A percentile compares a stretch with the other conserved stretches of the same genome.
These are phyloP conservation scores for Aradophagus sp. DNA, from an alignment of 1,140 invertebrate genomes.

Conservation along the genomic window DNA sequence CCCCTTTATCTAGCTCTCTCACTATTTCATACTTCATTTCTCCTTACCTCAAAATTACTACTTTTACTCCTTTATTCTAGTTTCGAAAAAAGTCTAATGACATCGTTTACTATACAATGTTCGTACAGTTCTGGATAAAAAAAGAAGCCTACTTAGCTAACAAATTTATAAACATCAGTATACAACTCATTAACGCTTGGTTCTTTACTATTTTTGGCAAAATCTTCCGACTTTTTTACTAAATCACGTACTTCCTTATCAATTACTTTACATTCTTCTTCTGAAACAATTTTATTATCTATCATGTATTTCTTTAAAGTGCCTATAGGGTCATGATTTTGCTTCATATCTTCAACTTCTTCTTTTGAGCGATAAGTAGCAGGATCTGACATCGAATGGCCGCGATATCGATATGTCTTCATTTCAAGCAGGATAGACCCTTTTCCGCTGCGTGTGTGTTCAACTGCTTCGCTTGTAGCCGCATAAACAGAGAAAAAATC, in stretches of 20 bases:
- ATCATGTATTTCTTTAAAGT: conserved; percentile 27
- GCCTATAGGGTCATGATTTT: conserved; percentile 82
- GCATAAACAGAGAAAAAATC: conserved; percentile 83
- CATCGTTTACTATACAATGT: conserved; percentile 21
- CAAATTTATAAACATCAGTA: conserved; percentile 35
- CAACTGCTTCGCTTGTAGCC: conserved; percentile 78
- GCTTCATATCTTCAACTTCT: conserved; percentile 83
- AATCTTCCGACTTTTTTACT: conserved; percentile 33
- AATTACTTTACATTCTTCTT: conserved; percentile 27
- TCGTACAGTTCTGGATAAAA: conserved; percentile 24
- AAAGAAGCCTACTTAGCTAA: conserved; percentile 29
- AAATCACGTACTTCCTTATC: conserved; percentile 30
- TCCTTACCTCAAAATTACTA: too few relatives aligned
- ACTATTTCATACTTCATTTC: too few relatives aligned
- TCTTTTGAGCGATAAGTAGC: conserved; percentile 79
- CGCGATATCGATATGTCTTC: conserved; percentile 78
- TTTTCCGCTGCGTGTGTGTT: conserved; percentile 76
- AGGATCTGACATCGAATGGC: conserved; percentile 79
- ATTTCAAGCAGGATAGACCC: conserved; percentile 84
- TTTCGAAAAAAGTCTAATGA: conserved; percentile 16
- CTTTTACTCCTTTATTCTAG: too few relatives aligned
- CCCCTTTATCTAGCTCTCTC: too few relatives aligned
- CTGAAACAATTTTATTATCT: conserved; percentile 31
- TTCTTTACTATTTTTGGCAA: conserved; percentile 33
- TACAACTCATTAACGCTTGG: conserved; percentile 26